phyloP scores from a whole-genome alignment of 2,888 invertebrate species.

The Tetragonisca angustula region DNA sequence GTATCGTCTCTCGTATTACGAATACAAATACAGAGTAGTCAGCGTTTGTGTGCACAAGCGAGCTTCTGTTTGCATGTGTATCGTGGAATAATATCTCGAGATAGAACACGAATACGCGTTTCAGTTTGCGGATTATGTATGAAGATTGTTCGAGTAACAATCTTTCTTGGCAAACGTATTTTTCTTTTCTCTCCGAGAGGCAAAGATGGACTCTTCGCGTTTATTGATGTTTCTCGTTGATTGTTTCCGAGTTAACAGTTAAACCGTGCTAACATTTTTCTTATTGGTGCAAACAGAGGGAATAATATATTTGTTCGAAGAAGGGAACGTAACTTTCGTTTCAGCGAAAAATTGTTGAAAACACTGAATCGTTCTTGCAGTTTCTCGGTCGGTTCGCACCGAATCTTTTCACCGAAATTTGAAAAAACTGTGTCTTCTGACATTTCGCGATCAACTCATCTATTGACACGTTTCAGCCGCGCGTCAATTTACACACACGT shows the following conservation, averaged over 20 bases:
- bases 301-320: neutral
- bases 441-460: too few relatives aligned
- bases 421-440: too few relatives aligned
- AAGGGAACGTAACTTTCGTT: neutral
- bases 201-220: neutral
- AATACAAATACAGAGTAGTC: neutral
- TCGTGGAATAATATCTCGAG: neutral
- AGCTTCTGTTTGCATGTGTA: constrained; percentile 6
- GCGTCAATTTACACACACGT: neutral
- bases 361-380: too few relatives aligned
- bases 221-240: neutral
- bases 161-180: neutral
- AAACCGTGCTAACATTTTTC: neutral
- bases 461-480: too few relatives aligned
- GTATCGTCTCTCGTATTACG: neutral
- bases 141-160: neutral
- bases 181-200: neutral
- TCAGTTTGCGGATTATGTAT: neutral
- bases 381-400: too few relatives aligned
- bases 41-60: neutral
- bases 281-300: neutral
- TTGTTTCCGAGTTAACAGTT: neutral
- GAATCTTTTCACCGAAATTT: too few relatives aligned
- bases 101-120: neutral
- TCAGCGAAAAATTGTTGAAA: too few relatives aligned